Evolutionary conservation across 2,888 invertebrate genomes (phyloP).

Genomic region (Drosophila sordidapex): DNA sequence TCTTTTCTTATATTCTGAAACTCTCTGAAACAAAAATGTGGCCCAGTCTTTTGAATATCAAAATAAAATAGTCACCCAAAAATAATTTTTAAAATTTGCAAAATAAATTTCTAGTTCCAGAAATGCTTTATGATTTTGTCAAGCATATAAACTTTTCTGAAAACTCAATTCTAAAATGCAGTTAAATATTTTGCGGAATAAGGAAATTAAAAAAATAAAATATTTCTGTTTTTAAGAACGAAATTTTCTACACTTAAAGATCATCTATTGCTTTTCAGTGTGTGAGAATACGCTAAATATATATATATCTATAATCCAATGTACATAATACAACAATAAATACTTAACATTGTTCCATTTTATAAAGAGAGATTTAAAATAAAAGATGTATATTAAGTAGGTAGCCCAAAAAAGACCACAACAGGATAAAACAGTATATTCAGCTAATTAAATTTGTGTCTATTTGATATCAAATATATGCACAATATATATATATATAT

Average conservation of each 20-base stretch:
- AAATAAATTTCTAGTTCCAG: neutral
- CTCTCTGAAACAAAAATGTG: neutral
- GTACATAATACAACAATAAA: conserved; percentile 8
- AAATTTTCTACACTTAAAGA: neutral
- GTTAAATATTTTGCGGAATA: no score
- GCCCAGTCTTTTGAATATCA: neutral
- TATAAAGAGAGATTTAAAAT: neutral
- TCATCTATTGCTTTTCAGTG: neutral
- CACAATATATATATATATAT: conserved; percentile 9
- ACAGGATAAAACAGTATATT: neutral
- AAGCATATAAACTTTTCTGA: neutral
- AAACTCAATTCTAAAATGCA: neutral
- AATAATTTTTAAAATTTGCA: neutral
- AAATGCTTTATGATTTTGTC: neutral
- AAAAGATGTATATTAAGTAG: conserved; percentile 18
- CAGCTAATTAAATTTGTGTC: conserved; percentile 31
- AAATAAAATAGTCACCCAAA: neutral
- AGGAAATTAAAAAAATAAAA: neutral
- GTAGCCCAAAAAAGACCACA: conserved; percentile 24
- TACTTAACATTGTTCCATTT: neutral
- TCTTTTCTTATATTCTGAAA: neutral
- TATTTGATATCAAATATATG: conserved; percentile 19
- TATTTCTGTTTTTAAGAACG: neutral
- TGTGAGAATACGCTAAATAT: neutral
- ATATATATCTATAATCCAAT: neutral